phyloP scores from a whole-genome alignment of 2,888 invertebrate species.

The Lasioglossum calceatum region DNA sequence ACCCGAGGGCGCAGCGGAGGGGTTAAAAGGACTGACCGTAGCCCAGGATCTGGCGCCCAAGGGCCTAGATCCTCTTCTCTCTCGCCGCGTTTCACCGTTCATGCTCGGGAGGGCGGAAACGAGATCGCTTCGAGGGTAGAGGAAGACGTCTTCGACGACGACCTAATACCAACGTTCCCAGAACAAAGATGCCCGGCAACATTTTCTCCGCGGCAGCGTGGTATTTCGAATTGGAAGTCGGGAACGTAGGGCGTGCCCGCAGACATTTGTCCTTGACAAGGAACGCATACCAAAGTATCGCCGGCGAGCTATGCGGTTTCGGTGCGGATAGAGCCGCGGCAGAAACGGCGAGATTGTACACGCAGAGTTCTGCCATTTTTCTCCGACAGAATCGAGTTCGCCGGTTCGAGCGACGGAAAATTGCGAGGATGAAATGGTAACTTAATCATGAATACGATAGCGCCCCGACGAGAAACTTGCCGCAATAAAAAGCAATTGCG shows the following conservation, averaged over 20 bases:
- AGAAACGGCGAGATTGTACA: conserved; percentile 21
- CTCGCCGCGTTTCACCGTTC: conserved; percentile 57
- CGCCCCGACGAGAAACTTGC: background rate
- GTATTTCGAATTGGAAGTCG: conserved; percentile 63
- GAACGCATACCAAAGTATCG: conserved; percentile 25
- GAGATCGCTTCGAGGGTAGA: conserved; percentile 63
- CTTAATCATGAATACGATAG: background rate
- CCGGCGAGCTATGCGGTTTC: conserved; percentile 46
- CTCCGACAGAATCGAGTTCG: background rate
- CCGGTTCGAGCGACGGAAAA: background rate
- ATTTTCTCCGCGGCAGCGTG: conserved; percentile 21
- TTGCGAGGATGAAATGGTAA: background rate
- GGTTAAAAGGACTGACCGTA: conserved; percentile 70
- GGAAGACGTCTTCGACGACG: conserved; percentile 54
- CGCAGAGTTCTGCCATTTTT: background rate
- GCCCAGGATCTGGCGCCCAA: conserved; percentile 66
- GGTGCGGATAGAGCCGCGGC: conserved; percentile 4
- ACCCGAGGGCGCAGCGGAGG: conserved; percentile 45
- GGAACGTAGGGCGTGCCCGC: conserved; percentile 56
- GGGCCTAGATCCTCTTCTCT: conserved; percentile 61
- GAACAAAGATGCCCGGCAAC: conserved; percentile 60
- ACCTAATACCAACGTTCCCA: conserved; percentile 52
- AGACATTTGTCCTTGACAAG: conserved; percentile 64
- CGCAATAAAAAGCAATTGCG: background rate
- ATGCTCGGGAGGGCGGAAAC: conserved; percentile 69